Percentiles rank a stretch among this genome's conserved stretches.
Conservation (phyloP, 2,888 invertebrate species). For the Lycaena phlaeas region DNA sequence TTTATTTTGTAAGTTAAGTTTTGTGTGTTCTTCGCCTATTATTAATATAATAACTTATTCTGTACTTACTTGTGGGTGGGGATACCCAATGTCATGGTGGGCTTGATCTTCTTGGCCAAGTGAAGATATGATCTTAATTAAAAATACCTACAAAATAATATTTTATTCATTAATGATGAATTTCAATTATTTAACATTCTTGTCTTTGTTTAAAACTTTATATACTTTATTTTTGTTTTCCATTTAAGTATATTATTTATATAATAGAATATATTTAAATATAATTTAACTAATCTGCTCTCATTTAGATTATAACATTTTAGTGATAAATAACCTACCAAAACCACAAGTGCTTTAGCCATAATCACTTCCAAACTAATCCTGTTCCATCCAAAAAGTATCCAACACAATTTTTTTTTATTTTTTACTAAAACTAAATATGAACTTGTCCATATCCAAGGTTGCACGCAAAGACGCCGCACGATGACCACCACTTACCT, state of each 20-base stretch:
- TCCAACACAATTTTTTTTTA: constrained; percentile 23
- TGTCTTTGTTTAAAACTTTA: no score
- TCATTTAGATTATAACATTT: no score
- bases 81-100: constrained; percentile 25
- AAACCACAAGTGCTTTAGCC: constrained; percentile 41
- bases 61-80: constrained; percentile 36
- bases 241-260: no score
- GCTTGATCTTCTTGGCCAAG: constrained; percentile 47
- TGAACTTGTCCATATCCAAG: constrained; percentile 58
- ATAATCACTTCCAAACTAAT: constrained; percentile 26
- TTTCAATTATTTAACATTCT: no score
- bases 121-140: constrained; percentile 43
- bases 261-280: no score
- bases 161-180: neutral
- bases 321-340: constrained; percentile 47
- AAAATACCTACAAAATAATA: constrained; percentile 39
- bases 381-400: constrained; percentile 17
- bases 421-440: constrained; percentile 21
- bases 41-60: no score
- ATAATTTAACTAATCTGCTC: no score
- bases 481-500: constrained; percentile 45
- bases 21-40: no score
- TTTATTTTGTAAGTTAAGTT: no score
- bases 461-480: constrained; percentile 52
- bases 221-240: no score